Conservation (phyloP, 2,113 vertebrate species). For the Hemichromis elongatus region DNA sequence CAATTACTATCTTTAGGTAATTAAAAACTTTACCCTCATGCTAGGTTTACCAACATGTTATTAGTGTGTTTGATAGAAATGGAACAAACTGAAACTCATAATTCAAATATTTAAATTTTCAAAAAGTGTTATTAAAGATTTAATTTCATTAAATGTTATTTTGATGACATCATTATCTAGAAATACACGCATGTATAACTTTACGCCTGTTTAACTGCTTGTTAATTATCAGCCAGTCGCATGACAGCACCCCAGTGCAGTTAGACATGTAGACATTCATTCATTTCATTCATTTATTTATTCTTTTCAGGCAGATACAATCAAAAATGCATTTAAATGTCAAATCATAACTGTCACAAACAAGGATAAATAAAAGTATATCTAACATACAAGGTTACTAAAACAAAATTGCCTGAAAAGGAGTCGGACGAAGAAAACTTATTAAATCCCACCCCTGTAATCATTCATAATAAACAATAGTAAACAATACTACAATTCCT, state of each 20-base stretch:
- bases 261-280: neutral
- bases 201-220: neutral
- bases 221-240: neutral
- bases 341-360: too few species aligned
- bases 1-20: neutral
- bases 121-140: rapidly evolving
- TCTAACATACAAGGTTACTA: too few species aligned
- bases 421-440: too few species aligned
- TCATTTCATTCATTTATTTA: too few species aligned
- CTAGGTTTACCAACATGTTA: neutral
- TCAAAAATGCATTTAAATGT: too few species aligned
- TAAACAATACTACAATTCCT: too few species aligned
- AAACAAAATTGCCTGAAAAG: too few species aligned
- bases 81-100: neutral
- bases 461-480: too few species aligned
- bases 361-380: too few species aligned
- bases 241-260: neutral
- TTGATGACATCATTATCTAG: neutral
- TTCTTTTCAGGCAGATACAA: too few species aligned
- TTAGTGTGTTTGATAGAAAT: neutral
- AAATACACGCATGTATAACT: neutral
- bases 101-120: neutral
- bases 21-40: neutral
- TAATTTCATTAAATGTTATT: neutral
- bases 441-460: too few species aligned